Base-by-base conservation (phyloP, 2,797 vertebrate genomes). In the Parotocinclus haroldoi region DNA sequence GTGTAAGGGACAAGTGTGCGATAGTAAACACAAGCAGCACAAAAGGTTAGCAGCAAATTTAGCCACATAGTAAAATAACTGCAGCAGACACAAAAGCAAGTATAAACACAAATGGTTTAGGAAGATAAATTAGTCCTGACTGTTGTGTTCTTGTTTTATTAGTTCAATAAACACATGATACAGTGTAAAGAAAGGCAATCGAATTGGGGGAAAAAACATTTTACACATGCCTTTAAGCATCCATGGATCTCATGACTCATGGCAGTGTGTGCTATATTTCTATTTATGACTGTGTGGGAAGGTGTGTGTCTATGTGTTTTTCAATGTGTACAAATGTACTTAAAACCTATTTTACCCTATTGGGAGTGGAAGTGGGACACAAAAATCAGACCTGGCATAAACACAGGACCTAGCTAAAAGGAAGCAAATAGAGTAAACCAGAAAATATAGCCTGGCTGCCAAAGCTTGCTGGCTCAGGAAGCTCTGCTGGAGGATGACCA, bases 401-500 rank as follows among this genome's bases (percentile, higher is more conserved):
- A n/a, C 9, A 54, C 17, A 17, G 12, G 14, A 7, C 40, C 1
- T 19, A 27, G 27, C 27, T 27, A 39, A n/a, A 55, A 49, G 57
- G n/a, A 39, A 59, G 27, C 11, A 60, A 72, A 46, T 46, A 38
- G 37, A 48, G 27, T 27, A 58, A 45, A 18, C 18, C 12, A 45
- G 38, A 9, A 45, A n/a, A 50, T 44, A 42, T 44, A 54, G 63
- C n/a, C 27, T 58, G 59, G 63, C 68, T 52, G 60, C 48, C 38
- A 13, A 39, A 49, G 12, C n/a, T 17, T 0, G 36, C 59, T 49
- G 49, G 50, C 51, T 3, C 51, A 12, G 62, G 39, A 36, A 64
- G 59, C 60, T 58, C 44, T 48, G 64, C 73, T 55, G 67, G 57
- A 69, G 52, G 71, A 66, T 46, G 44, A 61, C 19, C 16, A 59